Evolutionary conservation across 2,888 invertebrate genomes (phyloP).

Genomic region (Omphaloscelis lunosa): DNA sequence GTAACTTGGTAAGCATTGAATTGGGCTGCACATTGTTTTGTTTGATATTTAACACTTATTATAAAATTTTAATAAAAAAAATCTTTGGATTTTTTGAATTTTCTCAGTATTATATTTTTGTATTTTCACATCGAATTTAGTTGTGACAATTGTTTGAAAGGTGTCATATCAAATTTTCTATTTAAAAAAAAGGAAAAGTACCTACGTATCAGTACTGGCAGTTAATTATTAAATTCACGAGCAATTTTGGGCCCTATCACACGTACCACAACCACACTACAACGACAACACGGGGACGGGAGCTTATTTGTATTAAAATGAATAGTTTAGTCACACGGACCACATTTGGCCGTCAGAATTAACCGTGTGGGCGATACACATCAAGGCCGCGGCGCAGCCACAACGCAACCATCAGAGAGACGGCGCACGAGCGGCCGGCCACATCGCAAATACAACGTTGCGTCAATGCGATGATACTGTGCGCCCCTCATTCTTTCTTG

Average conservation of each 20-base stretch:
- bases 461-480: too few relatives aligned
- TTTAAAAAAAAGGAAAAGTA: neutral
- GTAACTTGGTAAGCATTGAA: conserved; percentile 76
- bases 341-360: neutral
- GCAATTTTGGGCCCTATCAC: neutral
- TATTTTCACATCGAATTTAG: conserved; percentile 36
- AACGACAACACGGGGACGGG: neutral
- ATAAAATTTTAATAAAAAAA: conserved; percentile 25
- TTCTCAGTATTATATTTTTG: conserved; percentile 13
- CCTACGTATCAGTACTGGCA: neutral
- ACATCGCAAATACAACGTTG: neutral
- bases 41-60: conserved; percentile 29
- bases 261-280: neutral
- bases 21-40: conserved; percentile 79
- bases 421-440: neutral
- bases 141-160: conserved; percentile 30
- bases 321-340: neutral
- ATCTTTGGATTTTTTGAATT: conserved; percentile 42
- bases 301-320: neutral
- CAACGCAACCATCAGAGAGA: neutral
- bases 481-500: too few relatives aligned
- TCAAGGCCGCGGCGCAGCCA: neutral
- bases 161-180: neutral
- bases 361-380: neutral
- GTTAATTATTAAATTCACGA: neutral